Conservation (phyloP, 2,113 vertebrate species). For the Verasper variegatus region DNA sequence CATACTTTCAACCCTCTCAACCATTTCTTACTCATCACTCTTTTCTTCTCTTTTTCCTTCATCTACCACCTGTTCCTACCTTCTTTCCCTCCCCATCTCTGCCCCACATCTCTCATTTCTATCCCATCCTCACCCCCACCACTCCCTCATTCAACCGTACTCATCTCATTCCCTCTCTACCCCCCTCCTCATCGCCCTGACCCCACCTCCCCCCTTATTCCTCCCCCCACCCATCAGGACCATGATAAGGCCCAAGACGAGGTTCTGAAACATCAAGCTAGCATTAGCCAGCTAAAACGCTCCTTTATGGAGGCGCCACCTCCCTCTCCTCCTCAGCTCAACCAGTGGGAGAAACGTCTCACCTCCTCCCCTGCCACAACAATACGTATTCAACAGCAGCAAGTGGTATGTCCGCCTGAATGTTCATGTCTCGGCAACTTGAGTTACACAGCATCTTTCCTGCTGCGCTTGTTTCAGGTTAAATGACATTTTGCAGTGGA, state of each 20-base stretch:
- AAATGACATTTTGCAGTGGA: background rate
- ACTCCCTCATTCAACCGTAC: background rate
- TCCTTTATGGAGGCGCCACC: conserved; percentile 99
- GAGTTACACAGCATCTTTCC: background rate
- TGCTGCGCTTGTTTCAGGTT: background rate
- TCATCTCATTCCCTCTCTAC: conserved; percentile 1
- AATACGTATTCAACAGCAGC: conserved; percentile 89
- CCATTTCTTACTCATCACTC: background rate
- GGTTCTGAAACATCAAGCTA: conserved; percentile 99
- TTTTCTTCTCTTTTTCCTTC: background rate
- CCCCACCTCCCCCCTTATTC: background rate
- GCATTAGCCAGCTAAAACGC: conserved; percentile 99
- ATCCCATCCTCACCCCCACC: conserved; percentile 5
- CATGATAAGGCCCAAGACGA: conserved; percentile 99
- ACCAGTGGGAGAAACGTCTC: conserved; percentile 98
- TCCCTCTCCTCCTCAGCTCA: conserved; percentile 90
- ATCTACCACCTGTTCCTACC: too few species aligned
- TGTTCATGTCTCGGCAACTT: conserved; percentile 43
- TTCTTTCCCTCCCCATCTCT: background rate
- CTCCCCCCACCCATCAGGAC: conserved; percentile 83
- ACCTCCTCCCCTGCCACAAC: conserved; percentile 93
- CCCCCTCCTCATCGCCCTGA: background rate
- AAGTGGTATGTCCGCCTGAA: conserved; percentile 91
- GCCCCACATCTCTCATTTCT: background rate
- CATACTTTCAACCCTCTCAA: too few species aligned